Evolutionary conservation across 1,140 invertebrate genomes (phyloP), one percentile per base, ranked within the genome.

Genomic region (Heliconius hermathena): DNA sequence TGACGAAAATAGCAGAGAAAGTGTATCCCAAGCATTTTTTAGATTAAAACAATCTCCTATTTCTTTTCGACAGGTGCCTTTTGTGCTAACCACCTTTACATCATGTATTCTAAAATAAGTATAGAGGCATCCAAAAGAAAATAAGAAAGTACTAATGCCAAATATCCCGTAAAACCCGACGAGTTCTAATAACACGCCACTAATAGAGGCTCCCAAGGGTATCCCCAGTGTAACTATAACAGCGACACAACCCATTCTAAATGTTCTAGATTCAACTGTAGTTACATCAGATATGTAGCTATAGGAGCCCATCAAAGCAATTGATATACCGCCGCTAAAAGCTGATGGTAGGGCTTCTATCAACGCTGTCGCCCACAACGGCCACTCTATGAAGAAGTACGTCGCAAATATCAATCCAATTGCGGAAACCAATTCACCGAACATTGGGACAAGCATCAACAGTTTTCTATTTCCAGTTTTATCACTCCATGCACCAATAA

Each of bases 401-500:
- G 94, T 95, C 38, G 95, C 90, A 1, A 96, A 81, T n/a, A 96
- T 87, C 71, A 95, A 88, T 22, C 95, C 95, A 36, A 93, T 46
- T 54, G 89, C 71, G 16, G 91, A 89, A 22, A 95, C 76, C 3
- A 94, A 79, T 87, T 96, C 95, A 46, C 96, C 96, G 8, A 96
- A 78, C 8, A 96, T 91, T 5, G 95, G 95, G 49, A 95, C 77
- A 4, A 96, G 72, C 88, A 96, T 95, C 76, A 95, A 94, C 13
- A 95, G 90, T 91, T 96, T 97, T 77, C 96, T 89, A 74, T 95
- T 94, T 38, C 95, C 95, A 70, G 95, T 94, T 80, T 91, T 90
- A 83, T 96, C 96, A 84, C 96, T 96, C 96, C 96, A 95, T 41
- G 96, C 95, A 83, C 96, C 96, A 78, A 97, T 85, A 90, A 96